Conservation (phyloP, 2,888 invertebrate genomes). For the Hymenopus coronatus region DNA sequence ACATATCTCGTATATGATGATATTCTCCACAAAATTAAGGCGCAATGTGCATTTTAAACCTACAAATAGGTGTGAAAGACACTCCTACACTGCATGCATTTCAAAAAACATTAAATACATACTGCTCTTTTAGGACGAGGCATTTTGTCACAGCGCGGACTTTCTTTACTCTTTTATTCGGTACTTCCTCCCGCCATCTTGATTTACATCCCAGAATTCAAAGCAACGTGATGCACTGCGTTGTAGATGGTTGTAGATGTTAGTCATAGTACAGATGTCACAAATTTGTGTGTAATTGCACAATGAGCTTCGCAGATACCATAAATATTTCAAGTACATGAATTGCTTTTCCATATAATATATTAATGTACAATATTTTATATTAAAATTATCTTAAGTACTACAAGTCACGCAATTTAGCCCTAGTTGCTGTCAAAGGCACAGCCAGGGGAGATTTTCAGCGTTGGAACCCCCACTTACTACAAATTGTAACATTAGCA, state of each 20-base stretch:
- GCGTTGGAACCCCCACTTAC: too few relatives aligned
- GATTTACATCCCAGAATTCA: constrained; percentile 43
- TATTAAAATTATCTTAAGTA: too few relatives aligned
- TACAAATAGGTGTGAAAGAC: background rate
- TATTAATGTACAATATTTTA: too few relatives aligned
- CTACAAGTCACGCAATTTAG: too few relatives aligned
- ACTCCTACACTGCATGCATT: background rate
- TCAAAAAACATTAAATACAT: constrained; percentile 40
- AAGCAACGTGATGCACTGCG: constrained; percentile 34
- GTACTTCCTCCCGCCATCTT: constrained; percentile 39
- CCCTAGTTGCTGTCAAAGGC: too few relatives aligned
- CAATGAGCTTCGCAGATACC: background rate
- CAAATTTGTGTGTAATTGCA: background rate
- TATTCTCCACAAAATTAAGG: constrained; percentile 20
- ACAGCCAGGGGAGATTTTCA: too few relatives aligned
- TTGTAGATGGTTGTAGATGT: background rate
- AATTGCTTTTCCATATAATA: too few relatives aligned
- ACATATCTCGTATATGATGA: constrained; percentile 40
- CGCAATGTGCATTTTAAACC: background rate
- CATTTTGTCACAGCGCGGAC: constrained; percentile 41
- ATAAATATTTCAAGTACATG: background rate
- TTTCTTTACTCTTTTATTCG: constrained; percentile 33
- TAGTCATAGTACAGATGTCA: background rate
- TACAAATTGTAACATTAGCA: too few relatives aligned
- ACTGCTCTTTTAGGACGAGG: constrained; percentile 48